These are phyloP conservation scores for Argyresthia albistria DNA, from an alignment of 2,888 invertebrate genomes.

Conservation along the genomic window DNA sequence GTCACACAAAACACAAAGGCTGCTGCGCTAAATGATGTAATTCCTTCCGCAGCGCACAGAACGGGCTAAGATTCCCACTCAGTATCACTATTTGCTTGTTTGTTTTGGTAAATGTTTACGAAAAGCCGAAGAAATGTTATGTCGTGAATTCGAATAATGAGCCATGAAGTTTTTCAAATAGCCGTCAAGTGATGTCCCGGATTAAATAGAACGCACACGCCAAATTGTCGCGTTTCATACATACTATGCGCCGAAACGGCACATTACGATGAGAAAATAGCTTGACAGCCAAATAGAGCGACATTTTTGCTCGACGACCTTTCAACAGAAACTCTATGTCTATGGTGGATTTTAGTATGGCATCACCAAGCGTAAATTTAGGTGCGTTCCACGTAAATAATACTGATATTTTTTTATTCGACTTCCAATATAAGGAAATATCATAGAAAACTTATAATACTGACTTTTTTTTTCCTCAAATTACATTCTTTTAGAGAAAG, in stretches of 20 bases:
- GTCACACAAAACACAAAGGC: conserved; percentile 8
- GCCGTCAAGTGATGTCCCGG: conserved; percentile 68
- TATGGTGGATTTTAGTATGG: conserved; percentile 6
- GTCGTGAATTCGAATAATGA: conserved; percentile 38
- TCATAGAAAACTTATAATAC: too few species aligned
- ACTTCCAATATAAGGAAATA: too few species aligned
- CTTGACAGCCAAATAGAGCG: conserved; percentile 70
- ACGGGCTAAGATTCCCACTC: conserved; percentile 37
- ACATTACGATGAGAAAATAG: conserved; percentile 72
- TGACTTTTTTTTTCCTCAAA: too few species aligned
- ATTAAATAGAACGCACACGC: conserved; percentile 68
- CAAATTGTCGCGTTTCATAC: conserved; percentile 65
- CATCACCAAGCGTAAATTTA: conserved; percentile 5
- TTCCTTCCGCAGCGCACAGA: conserved; percentile 29
- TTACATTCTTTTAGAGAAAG: too few species aligned
- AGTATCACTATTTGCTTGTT: conserved; percentile 49
- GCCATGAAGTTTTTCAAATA: conserved; percentile 58
- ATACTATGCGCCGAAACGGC: conserved; percentile 70
- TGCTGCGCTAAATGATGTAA: conserved; percentile 23
- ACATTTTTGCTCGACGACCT: conserved; percentile 57
- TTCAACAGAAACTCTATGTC: neutral
- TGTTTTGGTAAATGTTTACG: conserved; percentile 63
- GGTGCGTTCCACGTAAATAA: neutral
- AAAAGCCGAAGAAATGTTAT: conserved; percentile 47
- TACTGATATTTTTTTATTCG: too few species aligned